Evolutionary conservation across 2,113 vertebrate genomes (phyloP).

Genomic region (Pycnonotus jocosus): DNA sequence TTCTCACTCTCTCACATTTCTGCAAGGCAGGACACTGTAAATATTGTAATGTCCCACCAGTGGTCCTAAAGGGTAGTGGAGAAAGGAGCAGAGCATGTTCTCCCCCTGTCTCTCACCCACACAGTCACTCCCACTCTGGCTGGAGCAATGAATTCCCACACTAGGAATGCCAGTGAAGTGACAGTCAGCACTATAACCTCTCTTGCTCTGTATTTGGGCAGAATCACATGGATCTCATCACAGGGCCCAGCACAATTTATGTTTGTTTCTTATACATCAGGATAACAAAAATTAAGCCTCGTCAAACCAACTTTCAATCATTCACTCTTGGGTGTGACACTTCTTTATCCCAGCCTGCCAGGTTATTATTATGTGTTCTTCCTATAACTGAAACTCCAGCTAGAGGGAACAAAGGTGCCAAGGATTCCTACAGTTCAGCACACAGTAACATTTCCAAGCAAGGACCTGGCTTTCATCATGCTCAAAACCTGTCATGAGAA

Average conservation of each 20-base stretch:
- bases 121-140: neutral
- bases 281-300: neutral
- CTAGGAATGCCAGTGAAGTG: neutral
- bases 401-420: neutral
- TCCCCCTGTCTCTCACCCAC: neutral
- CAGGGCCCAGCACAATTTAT: neutral
- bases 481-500: neutral
- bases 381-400: neutral
- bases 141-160: neutral
- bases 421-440: neutral
- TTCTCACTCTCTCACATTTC: neutral
- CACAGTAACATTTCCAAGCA: neutral
- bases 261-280: neutral
- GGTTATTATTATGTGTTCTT: neutral
- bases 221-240: neutral
- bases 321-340: neutral
- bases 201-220: neutral
- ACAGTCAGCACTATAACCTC: neutral
- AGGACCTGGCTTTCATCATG: neutral
- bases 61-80: neutral
- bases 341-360: neutral
- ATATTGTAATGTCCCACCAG: neutral
- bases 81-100: neutral
- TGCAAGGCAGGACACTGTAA: neutral
- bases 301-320: neutral